Evolutionary conservation across 2,888 invertebrate species (phyloP).

Genomic region (Sminthurinus aureus): DNA sequence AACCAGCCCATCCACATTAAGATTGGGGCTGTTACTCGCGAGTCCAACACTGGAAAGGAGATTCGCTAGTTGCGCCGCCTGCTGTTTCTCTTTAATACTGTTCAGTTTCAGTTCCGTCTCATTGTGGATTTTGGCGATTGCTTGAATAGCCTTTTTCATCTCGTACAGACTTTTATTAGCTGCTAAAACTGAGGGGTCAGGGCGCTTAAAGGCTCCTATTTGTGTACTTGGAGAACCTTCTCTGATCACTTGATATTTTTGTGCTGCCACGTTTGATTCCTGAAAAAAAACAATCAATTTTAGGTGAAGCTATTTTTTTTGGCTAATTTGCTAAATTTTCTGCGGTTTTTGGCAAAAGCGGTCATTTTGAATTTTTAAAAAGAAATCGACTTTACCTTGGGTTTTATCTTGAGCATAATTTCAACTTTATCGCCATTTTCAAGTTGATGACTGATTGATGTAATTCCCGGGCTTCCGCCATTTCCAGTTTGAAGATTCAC

Average conservation of each 20-base stretch:
- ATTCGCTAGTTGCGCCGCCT: too few relatives aligned
- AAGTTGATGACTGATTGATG: conserved; percentile 50
- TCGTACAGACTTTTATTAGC: conserved; percentile 22
- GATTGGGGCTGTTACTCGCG: not conserved
- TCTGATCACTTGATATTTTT: not conserved
- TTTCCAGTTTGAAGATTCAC: conserved; percentile 27
- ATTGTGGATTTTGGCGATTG: conserved; percentile 25
- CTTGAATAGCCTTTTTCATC: conserved; percentile 32
- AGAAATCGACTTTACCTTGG: not conserved
- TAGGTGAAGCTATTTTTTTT: not conserved
- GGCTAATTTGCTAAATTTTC: not conserved
- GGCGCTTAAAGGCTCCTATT: not conserved
- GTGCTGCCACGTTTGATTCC: not conserved
- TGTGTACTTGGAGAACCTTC: not conserved
- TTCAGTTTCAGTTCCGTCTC: not conserved
- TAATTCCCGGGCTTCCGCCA: conserved; percentile 35
- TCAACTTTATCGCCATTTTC: conserved; percentile 54
- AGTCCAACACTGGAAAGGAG: not conserved
- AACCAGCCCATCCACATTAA: not conserved
- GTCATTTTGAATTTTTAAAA: not conserved
- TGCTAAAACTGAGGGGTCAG: not conserved
- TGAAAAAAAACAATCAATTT: not conserved
- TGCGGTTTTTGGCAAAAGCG: not conserved
- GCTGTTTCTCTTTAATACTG: not conserved
- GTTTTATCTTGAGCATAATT: conserved; percentile 49